A percentile compares a stretch with the other conserved stretches of the same genome.
These are phyloP conservation scores for Ganaspis brasiliensis DNA, from an alignment of 2,888 invertebrate genomes.

Conservation along the genomic window DNA sequence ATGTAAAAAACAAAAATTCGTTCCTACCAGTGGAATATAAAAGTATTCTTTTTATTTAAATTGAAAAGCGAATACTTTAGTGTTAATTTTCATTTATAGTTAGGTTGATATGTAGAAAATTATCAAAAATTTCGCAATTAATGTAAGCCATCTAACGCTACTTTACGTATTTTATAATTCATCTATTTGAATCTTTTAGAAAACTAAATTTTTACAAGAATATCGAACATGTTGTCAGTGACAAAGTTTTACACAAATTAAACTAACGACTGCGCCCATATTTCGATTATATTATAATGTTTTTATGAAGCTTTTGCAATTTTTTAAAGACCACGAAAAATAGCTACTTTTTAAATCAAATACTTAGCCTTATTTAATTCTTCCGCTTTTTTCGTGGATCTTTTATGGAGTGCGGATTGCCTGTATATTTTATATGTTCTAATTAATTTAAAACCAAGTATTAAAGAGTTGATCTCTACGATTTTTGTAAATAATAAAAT, in stretches of 20 bases:
- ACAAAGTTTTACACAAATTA: neutral
- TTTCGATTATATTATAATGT: neutral
- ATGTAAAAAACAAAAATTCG: neutral
- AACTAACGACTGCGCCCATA: neutral
- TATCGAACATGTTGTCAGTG: neutral
- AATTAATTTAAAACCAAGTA: slow-evolving; percentile 15
- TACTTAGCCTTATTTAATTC: neutral
- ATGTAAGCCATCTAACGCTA: neutral
- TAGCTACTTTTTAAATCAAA: neutral
- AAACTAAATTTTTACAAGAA: no score
- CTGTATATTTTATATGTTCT: slow-evolving; percentile 10
- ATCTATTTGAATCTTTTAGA: neutral
- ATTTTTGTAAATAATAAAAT: slow-evolving; percentile 31
- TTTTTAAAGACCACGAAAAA: neutral
- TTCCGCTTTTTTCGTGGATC: slow-evolving; percentile 1
- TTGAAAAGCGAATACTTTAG: neutral
- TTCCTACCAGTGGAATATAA: slow-evolving; percentile 22
- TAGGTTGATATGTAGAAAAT: neutral
- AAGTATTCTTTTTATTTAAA: slow-evolving; percentile 13
- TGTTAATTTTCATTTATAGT: neutral
- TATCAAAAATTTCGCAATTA: neutral
- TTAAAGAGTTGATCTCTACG: slow-evolving; percentile 32
- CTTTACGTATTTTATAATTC: neutral
- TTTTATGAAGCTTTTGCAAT: neutral
- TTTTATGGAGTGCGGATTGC: no score